These are phyloP conservation scores for Monochamus alternatus DNA, from an alignment of 2,888 invertebrate species.

Conservation along the genomic window DNA sequence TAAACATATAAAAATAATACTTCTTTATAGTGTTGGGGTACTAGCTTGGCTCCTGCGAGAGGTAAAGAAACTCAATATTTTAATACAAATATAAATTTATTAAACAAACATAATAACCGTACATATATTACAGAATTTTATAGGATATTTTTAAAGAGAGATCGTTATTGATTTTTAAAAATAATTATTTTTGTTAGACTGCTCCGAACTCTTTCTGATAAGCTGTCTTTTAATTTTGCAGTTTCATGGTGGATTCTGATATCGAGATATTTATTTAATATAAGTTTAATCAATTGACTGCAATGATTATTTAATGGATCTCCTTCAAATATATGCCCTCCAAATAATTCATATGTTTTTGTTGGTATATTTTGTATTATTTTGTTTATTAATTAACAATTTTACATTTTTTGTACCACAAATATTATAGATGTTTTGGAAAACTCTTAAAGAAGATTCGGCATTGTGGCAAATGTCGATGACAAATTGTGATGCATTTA, in stretches of 20 bases:
- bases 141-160: too few relatives aligned
- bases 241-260: constrained; percentile 2
- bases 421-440: constrained; percentile 39
- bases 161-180: background rate
- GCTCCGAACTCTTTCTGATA: background rate
- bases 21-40: too few relatives aligned
- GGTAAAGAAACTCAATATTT: too few relatives aligned
- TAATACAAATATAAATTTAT: too few relatives aligned
- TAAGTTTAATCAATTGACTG: too few relatives aligned
- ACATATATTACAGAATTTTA: too few relatives aligned
- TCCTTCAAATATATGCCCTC: background rate
- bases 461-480: constrained; percentile 38
- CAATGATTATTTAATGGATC: background rate
- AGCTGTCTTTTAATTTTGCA: background rate
- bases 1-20: too few relatives aligned
- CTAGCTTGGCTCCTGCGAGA: too few relatives aligned
- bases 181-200: background rate
- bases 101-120: too few relatives aligned
- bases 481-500: constrained; percentile 32
- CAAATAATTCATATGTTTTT: background rate
- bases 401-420: constrained; percentile 36
- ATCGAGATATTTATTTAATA: too few relatives aligned
- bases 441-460: constrained; percentile 41
- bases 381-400: constrained; percentile 18
- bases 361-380: constrained; percentile 26